A percentile compares a stretch with the other conserved stretches of the same genome.
Evolutionary conservation across 2,797 vertebrate species (phyloP).

Genomic region (Tokudaia tokunoshimensis): DNA sequence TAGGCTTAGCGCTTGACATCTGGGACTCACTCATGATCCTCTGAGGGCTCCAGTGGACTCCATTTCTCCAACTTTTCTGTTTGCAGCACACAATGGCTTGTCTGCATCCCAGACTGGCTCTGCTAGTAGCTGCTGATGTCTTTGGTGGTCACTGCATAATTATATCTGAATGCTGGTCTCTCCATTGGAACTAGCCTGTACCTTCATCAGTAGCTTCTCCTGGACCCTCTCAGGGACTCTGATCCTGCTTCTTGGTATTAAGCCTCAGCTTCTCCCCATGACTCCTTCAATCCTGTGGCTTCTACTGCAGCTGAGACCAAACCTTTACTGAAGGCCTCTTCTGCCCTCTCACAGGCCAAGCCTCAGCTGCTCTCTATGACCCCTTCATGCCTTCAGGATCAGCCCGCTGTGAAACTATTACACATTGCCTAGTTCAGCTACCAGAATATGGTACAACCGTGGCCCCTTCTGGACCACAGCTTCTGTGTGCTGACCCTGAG

Average conservation of each 20-base stretch:
- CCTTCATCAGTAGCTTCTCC: background rate
- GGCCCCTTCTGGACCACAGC: background rate
- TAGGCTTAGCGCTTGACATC: background rate
- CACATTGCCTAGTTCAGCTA: background rate
- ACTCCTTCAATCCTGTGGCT: no score
- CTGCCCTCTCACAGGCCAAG: background rate
- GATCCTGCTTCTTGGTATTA: no score
- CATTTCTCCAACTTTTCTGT: background rate
- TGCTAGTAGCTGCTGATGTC: background rate
- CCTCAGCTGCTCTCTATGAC: background rate
- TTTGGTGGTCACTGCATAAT: background rate
- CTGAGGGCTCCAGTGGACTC: no score
- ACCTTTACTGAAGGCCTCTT: background rate
- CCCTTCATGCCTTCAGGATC: background rate
- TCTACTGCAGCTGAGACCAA: background rate
- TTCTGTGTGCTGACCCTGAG: background rate
- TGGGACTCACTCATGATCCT: background rate
- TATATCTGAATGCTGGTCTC: background rate
- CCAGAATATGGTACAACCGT: background rate
- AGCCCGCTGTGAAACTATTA: background rate
- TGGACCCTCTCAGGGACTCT: background rate
- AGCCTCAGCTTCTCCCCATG: background rate
- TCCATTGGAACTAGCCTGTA: background rate
- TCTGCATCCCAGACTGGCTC: background rate
- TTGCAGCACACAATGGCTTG: background rate